Evolutionary conservation across 2,113 vertebrate genomes (phyloP), one percentile per base, ranked within the genome.

Genomic region (Phrynocephalus versicolor): DNA sequence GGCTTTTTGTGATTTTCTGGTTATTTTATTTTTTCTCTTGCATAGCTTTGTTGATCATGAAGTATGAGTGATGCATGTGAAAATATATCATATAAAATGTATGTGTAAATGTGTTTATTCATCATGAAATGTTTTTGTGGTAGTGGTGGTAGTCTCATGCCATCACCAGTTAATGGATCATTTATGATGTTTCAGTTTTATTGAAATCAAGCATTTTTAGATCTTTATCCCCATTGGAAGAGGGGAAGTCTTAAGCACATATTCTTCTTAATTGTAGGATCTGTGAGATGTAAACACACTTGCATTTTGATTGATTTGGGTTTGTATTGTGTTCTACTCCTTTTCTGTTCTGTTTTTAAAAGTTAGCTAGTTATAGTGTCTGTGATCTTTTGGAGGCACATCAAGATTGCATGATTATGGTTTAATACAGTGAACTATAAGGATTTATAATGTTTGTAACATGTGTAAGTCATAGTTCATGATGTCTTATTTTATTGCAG

Each of bases 401-500:
- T 60, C 69, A 73, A 23, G 64, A 18, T 39, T 62, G 64, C 37
- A 27, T n/a, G 35, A 58, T 62, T 35, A 73, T 64, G n/a, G 60
- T 30, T n/a, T 69, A 45, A 80, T 73, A 30, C 4, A 73, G 15
- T 12, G 39, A 73, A 85, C 27, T 73, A 33, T 6, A 45, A 23
- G 76, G 21, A 73, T 51, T 9, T 21, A 37, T 81, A 73, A 21
- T 74, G 70, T 55, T 37, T 81, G 58, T 30, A 8, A 85, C 21
- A 41, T 72, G 58, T 72, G n/a, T 21, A 62, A 85, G 88, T 35
- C 23, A 39, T 73, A 75, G 90, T 79, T 92, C 78, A 85, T 67
- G 41, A 72, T 74, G 65, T 92, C 16, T 89, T 91, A n/a, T 90
- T 89, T 93, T 89, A 74, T 86, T 79, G 7, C 91, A 99, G 99